Base-by-base conservation (phyloP, 2,797 vertebrate species). In the Acrossocheilus fasciatus region DNA sequence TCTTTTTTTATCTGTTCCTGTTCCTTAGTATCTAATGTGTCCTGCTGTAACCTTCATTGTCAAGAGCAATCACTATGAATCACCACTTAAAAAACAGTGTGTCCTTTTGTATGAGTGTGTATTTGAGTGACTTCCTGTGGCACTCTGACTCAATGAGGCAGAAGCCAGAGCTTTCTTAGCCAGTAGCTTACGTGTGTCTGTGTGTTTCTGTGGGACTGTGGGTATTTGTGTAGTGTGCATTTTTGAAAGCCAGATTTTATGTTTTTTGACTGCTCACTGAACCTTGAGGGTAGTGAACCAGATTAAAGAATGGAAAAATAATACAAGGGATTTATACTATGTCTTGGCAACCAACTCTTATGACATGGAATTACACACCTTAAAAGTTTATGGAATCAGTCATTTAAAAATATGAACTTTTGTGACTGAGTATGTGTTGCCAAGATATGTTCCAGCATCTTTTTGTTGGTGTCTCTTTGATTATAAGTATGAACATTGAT, bases 191-290 rank as follows among this genome's bases (percentile, higher is more conserved):
- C 36, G n/a, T 45, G 72, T 54, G 72, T 64, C 47, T 54, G 47
- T 76, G 59, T 57, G 68, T 76, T 62, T 79, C 36, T 62, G 76
- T 62, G 17, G 73, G 45, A 34, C 34, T 41, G 11, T 43, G 73
- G 45, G 69, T 36, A 43, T 80, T 41, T 47, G 57, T 82, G 74
- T 54, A 43, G 45, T 18, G 39, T 83, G 62, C 54, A 57, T 59
- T 54, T 83, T 77, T 77, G 26, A 64, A 73, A 82, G 66, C 30
- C 72, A 82, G 26, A 54, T 59, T 85, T 62, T 54, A 76, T 83
- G 54, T 79, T 68, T 82, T 88, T 62, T 88, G 79, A 78, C 83
- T 77, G 30, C 78, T 69, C 75, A 79, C 77, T 70, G 41, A 88
- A 68, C 83, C 36, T 64, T 66, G 50, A 62, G 23, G 9, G 75